These are phyloP conservation scores for Ceriagrion tenellum DNA, from an alignment of 2,888 invertebrate genomes.

Conservation along the genomic window DNA sequence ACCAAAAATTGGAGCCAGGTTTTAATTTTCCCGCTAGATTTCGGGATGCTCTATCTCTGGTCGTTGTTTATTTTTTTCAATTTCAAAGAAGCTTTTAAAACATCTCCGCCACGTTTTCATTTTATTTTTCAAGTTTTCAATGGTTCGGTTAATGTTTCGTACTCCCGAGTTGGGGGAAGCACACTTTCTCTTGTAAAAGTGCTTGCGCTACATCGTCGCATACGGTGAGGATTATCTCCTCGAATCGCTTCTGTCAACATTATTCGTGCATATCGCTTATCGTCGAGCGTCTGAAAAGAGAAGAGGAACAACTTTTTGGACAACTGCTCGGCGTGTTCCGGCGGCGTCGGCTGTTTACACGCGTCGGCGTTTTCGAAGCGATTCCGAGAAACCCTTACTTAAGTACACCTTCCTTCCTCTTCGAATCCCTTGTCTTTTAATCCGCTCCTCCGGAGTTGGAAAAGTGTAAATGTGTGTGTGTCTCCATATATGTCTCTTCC, in stretches of 20 bases:
- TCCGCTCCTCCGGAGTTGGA: neutral
- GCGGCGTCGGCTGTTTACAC: neutral
- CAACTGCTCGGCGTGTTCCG: neutral
- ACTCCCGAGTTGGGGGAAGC: neutral
- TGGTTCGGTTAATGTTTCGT: neutral
- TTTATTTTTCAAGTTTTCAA: neutral
- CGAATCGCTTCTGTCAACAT: slow-evolving; percentile 6
- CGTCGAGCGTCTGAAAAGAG: neutral
- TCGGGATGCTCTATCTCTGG: neutral
- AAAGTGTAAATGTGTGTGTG: neutral
- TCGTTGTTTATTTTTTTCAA: neutral
- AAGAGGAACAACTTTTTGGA: neutral
- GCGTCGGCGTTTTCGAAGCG: neutral
- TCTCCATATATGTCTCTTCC: neutral
- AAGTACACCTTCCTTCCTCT: slow-evolving; percentile 5
- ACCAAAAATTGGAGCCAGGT: neutral
- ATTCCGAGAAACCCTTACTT: slow-evolving; percentile 54
- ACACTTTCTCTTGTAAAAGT: slow-evolving; percentile 18
- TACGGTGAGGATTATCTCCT: slow-evolving; percentile 1
- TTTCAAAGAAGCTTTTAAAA: neutral
- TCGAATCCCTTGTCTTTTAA: slow-evolving; percentile 38
- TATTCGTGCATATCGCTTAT: slow-evolving; percentile 30
- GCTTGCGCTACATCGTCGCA: neutral
- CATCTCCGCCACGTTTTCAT: neutral
- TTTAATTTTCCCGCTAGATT: slow-evolving; percentile 31